These are phyloP conservation scores for Antigone vipio DNA, from an alignment of 2,113 vertebrate genomes.

Conservation along the genomic window DNA sequence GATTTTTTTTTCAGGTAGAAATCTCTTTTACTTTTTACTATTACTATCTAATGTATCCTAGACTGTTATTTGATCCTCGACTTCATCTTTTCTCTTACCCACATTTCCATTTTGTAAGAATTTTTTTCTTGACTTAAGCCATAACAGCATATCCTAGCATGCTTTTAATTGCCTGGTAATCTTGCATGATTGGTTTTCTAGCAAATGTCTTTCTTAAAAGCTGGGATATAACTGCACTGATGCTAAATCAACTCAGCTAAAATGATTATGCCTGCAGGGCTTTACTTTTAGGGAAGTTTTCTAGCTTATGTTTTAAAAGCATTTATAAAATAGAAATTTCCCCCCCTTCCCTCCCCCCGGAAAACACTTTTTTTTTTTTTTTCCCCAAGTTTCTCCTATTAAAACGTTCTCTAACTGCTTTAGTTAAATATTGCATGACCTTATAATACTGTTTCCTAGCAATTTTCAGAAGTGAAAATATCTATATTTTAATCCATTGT, in stretches of 20 bases:
- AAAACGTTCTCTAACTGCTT: neutral
- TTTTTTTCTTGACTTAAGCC: neutral
- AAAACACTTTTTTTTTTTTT: neutral
- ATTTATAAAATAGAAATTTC: neutral
- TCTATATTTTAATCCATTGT: neutral
- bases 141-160: neutral
- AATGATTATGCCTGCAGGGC: neutral
- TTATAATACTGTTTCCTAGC: neutral
- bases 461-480: neutral
- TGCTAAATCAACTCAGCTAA: neutral
- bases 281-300: neutral
- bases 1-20: neutral
- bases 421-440: neutral
- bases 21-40: neutral
- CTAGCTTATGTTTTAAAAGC: neutral
- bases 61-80: neutral
- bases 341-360: neutral
- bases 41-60: neutral
- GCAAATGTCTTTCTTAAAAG: neutral
- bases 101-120: neutral
- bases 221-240: neutral
- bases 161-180: neutral
- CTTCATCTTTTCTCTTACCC: neutral
- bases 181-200: neutral
- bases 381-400: neutral